These are phyloP conservation scores for Acrobasis repandana DNA, from an alignment of 2,888 invertebrate genomes.

Conservation along the genomic window DNA sequence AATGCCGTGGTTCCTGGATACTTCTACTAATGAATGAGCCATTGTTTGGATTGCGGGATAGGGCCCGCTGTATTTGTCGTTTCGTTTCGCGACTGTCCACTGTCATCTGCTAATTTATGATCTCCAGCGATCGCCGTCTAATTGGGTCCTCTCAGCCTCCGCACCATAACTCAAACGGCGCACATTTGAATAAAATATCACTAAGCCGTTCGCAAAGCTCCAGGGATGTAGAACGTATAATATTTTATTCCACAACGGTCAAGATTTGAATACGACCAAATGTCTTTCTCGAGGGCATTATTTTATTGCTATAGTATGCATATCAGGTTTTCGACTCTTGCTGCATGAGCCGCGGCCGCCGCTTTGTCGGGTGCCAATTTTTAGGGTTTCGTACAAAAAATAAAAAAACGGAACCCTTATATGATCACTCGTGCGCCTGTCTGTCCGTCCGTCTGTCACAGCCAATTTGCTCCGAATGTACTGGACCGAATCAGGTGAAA, in stretches of 20 bases:
- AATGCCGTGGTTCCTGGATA: no score
- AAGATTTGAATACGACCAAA: conserved; percentile 29
- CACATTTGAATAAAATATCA: conserved; percentile 52
- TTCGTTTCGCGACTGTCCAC: conserved; percentile 38
- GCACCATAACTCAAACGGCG: conserved; percentile 41
- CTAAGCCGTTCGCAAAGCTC: conserved; percentile 32
- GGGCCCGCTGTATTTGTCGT: conserved; percentile 44
- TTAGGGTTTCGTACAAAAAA: no score
- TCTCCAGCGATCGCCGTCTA: conserved; percentile 48
- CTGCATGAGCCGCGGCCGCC: background rate
- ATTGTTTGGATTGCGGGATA: conserved; percentile 35
- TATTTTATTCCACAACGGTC: conserved; percentile 28
- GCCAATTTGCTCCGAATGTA: no score
- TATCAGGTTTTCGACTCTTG: conserved; percentile 20
- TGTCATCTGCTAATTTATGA: conserved; percentile 59
- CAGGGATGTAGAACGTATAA: conserved; percentile 28
- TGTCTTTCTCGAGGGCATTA: conserved; percentile 28
- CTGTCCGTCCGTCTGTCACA: no score
- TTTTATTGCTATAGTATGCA: conserved; percentile 22
- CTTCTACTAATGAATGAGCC: conserved; percentile 43
- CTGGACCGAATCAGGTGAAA: no score
- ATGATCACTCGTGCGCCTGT: no score
- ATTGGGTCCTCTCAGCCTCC: conserved; percentile 43
- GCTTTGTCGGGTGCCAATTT: conserved; percentile 16
- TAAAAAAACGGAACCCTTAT: no score